Base-by-base conservation (phyloP, 1,140 invertebrate genomes). In the Saccostrea cuccullata region DNA sequence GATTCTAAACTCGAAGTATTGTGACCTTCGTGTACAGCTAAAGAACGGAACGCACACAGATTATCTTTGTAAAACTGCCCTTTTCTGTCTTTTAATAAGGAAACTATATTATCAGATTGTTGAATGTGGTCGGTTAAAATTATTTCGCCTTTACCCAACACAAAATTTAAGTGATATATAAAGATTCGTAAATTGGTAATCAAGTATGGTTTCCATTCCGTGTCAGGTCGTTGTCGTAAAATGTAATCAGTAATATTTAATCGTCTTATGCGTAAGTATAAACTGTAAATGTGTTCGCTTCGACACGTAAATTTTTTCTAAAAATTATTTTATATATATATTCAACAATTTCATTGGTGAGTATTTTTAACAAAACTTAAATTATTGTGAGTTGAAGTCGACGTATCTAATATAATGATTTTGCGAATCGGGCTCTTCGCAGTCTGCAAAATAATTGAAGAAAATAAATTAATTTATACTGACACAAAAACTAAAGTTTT, bases 21-120 rank as follows among this genome's bases (percentile, higher is more conserved):
- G 90, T 55, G 0, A 70, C 89, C 23, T 47, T 86, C 56, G 82
- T 20, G 60, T n/a, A n/a, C 20, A n/a, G 60, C 60, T 67, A 67
- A 67, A 67, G 87, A 36, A 88, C 88, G 6, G 85, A 85, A 6
- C 90, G 87, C 47, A 91, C 60, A 26, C 77, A 84, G 60, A 11
- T 23, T 67, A 23, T 67, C 60, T 67, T 67, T 67, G 23, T 67
- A 67, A n/a, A 9, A 20, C 20, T 67, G 23, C 20, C 60, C 60
- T 67, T 67, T 67, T n/a, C 60, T 67, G 23, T 67, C 23, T 23
- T 20, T 67, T 67, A 17, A n/a, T 23, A 67, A n/a, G 20, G 60
- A 67, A 67, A 67, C 23, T 20, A 67, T 23, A n/a, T 20, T n/a
- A n/a, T 3, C 23, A 20, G 60, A 67, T 67, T 67, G 20, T n/a